Base-by-base conservation (phyloP, 2,888 invertebrate species). In the Falcaria lacertinaria region DNA sequence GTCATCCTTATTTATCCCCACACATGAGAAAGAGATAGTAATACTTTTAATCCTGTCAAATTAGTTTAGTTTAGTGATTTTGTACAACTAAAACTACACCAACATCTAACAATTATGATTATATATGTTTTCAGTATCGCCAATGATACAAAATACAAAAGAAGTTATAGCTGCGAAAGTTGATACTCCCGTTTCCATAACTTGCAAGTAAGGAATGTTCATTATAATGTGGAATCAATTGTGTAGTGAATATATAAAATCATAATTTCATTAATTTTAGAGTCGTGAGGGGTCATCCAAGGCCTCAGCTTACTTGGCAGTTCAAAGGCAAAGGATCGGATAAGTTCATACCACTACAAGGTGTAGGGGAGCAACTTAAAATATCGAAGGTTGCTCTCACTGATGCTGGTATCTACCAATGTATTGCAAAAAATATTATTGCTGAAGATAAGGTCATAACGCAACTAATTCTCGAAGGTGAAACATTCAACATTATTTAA, bases 381-480 rank as follows among this genome's bases (percentile, higher is more conserved):
- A 47, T 48, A 19, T 7, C 42, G 25, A 19, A 45, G 1, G 42
- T 44, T 0, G 33, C 15, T 1, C 44, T 44, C n/a, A 17, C 22
- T 6, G 14, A 44, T 13, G 39, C 50, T 11, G 58, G 58, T 4
- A 11, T 32, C 14, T 60, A 56, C 36, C 37, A 34, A 25, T 57
- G 57, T 36, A 43, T 36, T 15, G 52, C 51, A 5, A 25, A 36
- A 35, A 57, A 54, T 41, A 11, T 7, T 13, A 13, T 48, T 33
- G 48, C 51, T 1, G 13, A 15, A 8, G 33, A 39, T 14, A 33
- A 39, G 8, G 36, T 28, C 1, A 35, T 32, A n/a, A 41, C 42
- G 11, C 35, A 52, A 34, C 28, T 57, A 4, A 39, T 38, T 22
- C 52, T 57, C 3, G 41, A 53, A 47, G 56, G 56, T 56, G 47